phyloP scores from a whole-genome alignment of 1,140 invertebrate genomes.

The Venustaconcha ellipsiformis region DNA sequence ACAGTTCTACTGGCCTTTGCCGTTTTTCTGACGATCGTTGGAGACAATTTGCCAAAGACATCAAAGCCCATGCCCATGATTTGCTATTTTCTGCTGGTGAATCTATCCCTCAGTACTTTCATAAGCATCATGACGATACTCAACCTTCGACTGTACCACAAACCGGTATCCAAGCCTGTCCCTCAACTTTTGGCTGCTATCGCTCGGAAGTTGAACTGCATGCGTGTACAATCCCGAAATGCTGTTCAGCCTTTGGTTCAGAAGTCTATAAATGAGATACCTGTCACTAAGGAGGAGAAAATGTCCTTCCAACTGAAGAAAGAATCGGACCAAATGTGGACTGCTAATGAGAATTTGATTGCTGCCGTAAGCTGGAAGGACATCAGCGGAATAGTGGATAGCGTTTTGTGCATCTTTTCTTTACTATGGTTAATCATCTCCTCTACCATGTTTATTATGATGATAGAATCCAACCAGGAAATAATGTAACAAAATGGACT shows the following conservation, averaged over 20 bases:
- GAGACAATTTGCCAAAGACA: conserved; percentile 19
- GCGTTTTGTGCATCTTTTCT: not conserved
- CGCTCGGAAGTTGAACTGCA: not conserved
- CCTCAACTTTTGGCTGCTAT: not conserved
- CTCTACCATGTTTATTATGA: too few species aligned
- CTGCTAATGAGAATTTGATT: not conserved
- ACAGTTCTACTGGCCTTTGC: conserved; percentile 22
- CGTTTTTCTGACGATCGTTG: conserved; percentile 22
- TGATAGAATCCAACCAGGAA: too few species aligned
- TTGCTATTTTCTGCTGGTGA: conserved; percentile 2
- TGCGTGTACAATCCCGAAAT: too few species aligned
- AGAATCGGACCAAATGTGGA: not conserved
- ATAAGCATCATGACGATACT: not conserved
- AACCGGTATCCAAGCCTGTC: not conserved
- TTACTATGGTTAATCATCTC: too few species aligned
- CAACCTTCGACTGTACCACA: not conserved
- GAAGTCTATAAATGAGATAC: not conserved
- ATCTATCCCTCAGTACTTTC: not conserved
- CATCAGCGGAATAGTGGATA: not conserved
- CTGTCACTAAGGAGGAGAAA: not conserved
- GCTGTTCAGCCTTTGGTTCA: too few species aligned
- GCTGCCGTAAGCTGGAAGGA: not conserved
- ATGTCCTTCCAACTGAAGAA: not conserved
- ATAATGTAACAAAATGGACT: too few species aligned
- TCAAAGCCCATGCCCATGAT: conserved; percentile 17